Evolutionary conservation across 1,140 invertebrate genomes (phyloP).

Genomic region (Chlorops oryzae): DNA sequence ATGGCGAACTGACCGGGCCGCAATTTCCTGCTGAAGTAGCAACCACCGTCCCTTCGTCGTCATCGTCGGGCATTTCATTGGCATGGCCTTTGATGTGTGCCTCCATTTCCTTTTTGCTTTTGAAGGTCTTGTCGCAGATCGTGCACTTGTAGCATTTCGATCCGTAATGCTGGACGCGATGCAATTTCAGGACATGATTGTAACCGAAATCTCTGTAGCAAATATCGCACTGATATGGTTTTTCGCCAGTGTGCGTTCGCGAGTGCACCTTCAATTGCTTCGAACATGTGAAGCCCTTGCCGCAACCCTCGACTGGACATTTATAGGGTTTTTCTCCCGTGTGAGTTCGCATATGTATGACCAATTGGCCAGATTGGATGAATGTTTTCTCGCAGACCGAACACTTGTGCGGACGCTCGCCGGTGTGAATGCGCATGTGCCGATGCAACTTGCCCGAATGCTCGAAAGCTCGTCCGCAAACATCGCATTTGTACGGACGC

Average conservation of each 20-base stretch:
- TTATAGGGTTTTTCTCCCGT: conserved; percentile 88
- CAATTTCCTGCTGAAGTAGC: conserved; percentile 26
- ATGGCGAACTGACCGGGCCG: conserved; percentile 25
- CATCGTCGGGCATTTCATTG: conserved; percentile 53
- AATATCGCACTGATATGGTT: conserved; percentile 62
- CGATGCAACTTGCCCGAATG: conserved; percentile 87
- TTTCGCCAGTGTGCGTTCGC: conserved; percentile 79
- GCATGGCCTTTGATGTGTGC: conserved; percentile 84
- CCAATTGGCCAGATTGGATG: conserved; percentile 80
- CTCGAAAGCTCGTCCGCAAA: conserved; percentile 86
- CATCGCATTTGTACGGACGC: conserved; percentile 71
- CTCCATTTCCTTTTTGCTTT: conserved; percentile 83
- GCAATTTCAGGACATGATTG: conserved; percentile 81
- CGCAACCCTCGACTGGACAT: conserved; percentile 70
- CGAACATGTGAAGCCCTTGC: conserved; percentile 83
- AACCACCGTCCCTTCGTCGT: conserved; percentile 38
- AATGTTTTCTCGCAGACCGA: conserved; percentile 87
- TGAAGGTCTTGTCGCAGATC: conserved; percentile 81
- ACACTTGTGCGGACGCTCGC: conserved; percentile 90
- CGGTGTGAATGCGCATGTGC: conserved; percentile 87
- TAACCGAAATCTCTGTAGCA: conserved; percentile 68
- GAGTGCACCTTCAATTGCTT: conserved; percentile 83
- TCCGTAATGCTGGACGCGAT: conserved; percentile 85
- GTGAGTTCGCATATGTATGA: conserved; percentile 79
- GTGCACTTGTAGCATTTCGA: conserved; percentile 89